Base-by-base conservation (phyloP, 2,797 vertebrate species). In the Microctenopoma lineatum region DNA sequence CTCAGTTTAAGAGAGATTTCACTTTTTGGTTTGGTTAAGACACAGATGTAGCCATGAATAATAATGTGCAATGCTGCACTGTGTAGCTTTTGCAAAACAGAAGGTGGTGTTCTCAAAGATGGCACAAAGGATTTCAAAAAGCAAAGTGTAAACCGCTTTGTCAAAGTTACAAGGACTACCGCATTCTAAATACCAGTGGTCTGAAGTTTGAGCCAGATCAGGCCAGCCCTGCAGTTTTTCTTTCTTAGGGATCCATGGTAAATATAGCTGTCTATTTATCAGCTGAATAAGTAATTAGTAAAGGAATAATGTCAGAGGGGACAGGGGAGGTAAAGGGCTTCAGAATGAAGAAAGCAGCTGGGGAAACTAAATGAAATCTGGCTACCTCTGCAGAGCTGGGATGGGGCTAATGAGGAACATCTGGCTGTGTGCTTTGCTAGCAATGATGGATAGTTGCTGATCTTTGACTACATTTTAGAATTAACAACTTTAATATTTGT, bases 1-100 rank as follows among this genome's bases (percentile, higher is more conserved):
- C 73, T 85, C 36, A 42, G 55, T 84, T 87, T 82, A 63, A 70
- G 45, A 67, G 56, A 61, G 65, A 81, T 79, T 75, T 85, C 68
- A 73, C 36, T 59, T 54, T 42, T 59, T 66, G 66, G 67, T 73
- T 59, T 64, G 55, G 60, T 47, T 70, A 25, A 63, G 54, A 66
- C 50, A 32, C 42, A 55, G 65, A 60, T 6, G 27, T 52, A 42
- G 76, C 44, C 41, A 42, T 27, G 64, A 77, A 81, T 79, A 64
- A 52, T 56, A 78, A 75, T 77, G 56, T 57, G 29, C 25, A 25
- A 8, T 36, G 29, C 32, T 68, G 63, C n/a, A 41, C 54, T 45
- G 16, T n/a, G 18, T 11, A 38, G 48, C 2, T 50, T 67, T 41
- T 65, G 36, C 50, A 45, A 63, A 70, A 47, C 32, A 38, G 21